Evolutionary conservation across 2,797 vertebrate genomes (phyloP).

Genomic region (Lacerta agilis): DNA sequence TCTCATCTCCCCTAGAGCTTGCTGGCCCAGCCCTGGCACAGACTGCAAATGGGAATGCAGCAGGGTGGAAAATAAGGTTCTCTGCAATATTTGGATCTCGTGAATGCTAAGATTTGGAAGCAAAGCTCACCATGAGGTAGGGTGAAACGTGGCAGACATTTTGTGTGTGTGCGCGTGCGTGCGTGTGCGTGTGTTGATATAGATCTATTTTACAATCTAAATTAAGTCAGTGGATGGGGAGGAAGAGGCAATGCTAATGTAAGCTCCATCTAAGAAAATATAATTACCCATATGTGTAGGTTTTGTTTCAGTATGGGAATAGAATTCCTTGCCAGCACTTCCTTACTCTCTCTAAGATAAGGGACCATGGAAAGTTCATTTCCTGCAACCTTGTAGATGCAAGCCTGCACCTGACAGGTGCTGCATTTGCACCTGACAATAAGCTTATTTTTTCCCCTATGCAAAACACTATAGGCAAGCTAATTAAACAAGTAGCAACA

Average conservation of each 20-base stretch:
- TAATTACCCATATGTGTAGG: background rate
- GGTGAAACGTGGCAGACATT: background rate
- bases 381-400: conserved; percentile 53
- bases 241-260: background rate
- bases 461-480: conserved; percentile 34
- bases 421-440: conserved; percentile 43
- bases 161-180: no score
- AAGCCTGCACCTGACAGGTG: conserved; percentile 52
- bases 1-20: background rate
- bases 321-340: conserved; percentile 30
- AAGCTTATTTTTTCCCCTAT: conserved; percentile 43
- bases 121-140: background rate
- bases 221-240: background rate
- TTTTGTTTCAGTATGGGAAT: background rate
- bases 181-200: no score
- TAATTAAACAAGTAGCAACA: conserved; percentile 13
- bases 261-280: background rate
- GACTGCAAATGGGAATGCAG: background rate
- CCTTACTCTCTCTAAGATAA: conserved; percentile 42
- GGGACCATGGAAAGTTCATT: conserved; percentile 37
- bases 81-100: background rate
- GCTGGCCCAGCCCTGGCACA: background rate
- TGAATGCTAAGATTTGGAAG: background rate
- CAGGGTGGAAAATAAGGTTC: background rate
- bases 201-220: background rate